These are phyloP conservation scores for Acanthurus lineatus DNA, from an alignment of 2,797 vertebrate species.

Conservation along the genomic window DNA sequence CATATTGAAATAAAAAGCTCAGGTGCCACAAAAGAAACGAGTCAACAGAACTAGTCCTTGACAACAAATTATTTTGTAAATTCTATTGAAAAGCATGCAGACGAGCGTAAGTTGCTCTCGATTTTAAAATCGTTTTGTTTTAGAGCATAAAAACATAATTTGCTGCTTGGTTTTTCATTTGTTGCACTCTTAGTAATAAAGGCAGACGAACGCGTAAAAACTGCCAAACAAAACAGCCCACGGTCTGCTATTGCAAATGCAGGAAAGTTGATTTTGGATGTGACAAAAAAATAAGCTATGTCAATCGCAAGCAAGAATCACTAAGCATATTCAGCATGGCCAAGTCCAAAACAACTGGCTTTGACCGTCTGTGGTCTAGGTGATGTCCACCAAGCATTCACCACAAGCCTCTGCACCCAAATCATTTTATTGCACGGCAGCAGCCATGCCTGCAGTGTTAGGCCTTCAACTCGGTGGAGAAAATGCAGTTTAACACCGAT, in stretches of 20 bases:
- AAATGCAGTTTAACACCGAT: slow-evolving; percentile 27
- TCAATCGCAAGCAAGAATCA: slow-evolving; percentile 39
- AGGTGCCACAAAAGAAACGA: slow-evolving; percentile 21
- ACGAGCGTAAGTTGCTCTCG: background rate
- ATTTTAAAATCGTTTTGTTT: background rate
- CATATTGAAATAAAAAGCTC: background rate
- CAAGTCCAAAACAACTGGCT: slow-evolving; percentile 86
- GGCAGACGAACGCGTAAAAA: slow-evolving; percentile 20
- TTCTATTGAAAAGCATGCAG: background rate
- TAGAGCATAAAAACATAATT: background rate
- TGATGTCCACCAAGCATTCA: slow-evolving; percentile 77
- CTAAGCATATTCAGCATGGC: slow-evolving; percentile 68
- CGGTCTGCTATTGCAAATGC: background rate
- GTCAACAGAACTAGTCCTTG: background rate
- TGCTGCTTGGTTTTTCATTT: slow-evolving; percentile 1
- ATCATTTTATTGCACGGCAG: slow-evolving; percentile 81
- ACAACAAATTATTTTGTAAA: background rate
- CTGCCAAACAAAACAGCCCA: slow-evolving; percentile 22
- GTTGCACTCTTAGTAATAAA: slow-evolving; percentile 5
- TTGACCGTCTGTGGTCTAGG: slow-evolving; percentile 83
- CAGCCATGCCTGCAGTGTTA: slow-evolving; percentile 68
- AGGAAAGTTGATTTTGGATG: slow-evolving; percentile 26
- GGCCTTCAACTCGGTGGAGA: slow-evolving; percentile 35
- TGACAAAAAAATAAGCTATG: background rate
- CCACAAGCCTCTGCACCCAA: slow-evolving; percentile 77